Evolutionary conservation across 2,113 vertebrate species (phyloP), one percentile per base, ranked within the genome.

Genomic region (Aramus guarauna): DNA sequence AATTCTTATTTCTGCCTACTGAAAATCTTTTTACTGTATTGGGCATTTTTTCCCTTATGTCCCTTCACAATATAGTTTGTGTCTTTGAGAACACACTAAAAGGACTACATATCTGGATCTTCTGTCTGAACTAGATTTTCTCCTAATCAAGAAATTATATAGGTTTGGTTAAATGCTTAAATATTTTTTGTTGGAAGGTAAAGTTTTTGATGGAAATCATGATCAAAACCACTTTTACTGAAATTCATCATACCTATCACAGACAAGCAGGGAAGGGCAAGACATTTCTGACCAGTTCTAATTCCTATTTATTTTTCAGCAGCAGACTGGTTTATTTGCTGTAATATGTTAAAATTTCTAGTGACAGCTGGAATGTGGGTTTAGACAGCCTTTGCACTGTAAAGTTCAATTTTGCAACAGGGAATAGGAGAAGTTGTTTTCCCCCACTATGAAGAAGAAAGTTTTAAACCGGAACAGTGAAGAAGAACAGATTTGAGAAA

Each of bases 251-350:
- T 23, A 59, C 74, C 48, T 77, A 24, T 59, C 67, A 77, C 43
- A 84, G 37, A 36, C n/a, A 66, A 89, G 26, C 8, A 55, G 29
- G 37, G 9, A 37, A 76, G 63, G 50, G 48, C 50, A 93, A 77
- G 88, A 52, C 3, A 39, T 72, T 93, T 94, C 59, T 88, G 68
- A 81, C 82, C 72, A 84, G 32, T 83, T 78, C 50, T 90, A 95
- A 88, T 81, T 80, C 56, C 37, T 59, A 88, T 94, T 96, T 86
- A 91, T 95, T 94, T 93, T 93, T 88, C 85, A 86, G 72, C 43
- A 90, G 75, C 85, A 94, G 93, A 59, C 67, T 90, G 78, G 37
- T 94, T 96, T 96, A 94, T 96, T 96, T 97, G 91, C 72, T 86
- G 59, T 86, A 90, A 92, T 94, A 93, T 52, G 47, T 68, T 95